Evolutionary conservation across 2,797 vertebrate species (phyloP).

Genomic region (Sebastes steindachneri): DNA sequence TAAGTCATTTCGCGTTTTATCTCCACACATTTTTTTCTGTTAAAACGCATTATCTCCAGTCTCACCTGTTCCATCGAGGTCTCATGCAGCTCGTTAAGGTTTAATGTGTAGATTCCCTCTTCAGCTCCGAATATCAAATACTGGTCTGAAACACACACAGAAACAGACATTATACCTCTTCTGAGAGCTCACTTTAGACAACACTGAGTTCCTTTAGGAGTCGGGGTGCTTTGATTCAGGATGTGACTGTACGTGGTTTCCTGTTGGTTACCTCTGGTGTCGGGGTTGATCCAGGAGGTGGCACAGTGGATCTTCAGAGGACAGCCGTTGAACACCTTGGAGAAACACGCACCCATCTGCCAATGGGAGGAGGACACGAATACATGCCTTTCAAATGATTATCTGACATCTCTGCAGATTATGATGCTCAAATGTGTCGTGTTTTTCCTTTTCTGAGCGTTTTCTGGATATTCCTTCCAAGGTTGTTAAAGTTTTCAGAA

Average conservation of each 20-base stretch:
- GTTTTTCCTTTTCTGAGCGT: neutral
- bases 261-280: conserved; percentile 89
- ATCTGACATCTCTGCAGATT: neutral
- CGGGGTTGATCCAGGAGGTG: conserved; percentile 98
- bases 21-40: neutral
- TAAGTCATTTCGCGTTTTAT: rapidly evolving
- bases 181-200: neutral
- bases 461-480: neutral
- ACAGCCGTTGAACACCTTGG: conserved; percentile 98
- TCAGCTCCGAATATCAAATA: conserved; percentile 99
- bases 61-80: conserved; percentile 98
- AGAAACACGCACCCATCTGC: conserved; percentile 99
- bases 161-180: neutral
- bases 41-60: neutral
- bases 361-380: neutral
- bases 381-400: neutral
- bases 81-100: conserved; percentile 98
- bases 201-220: neutral
- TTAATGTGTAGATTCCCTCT: conserved; percentile 98
- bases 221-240: neutral
- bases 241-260: neutral
- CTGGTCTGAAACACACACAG: conserved; percentile 88
- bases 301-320: conserved; percentile 98
- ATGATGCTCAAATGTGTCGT: neutral
- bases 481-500: too few relatives aligned